These are phyloP conservation scores for Eretmochelys imbricata DNA, from an alignment of 2,113 vertebrate species.

Conservation along the genomic window DNA sequence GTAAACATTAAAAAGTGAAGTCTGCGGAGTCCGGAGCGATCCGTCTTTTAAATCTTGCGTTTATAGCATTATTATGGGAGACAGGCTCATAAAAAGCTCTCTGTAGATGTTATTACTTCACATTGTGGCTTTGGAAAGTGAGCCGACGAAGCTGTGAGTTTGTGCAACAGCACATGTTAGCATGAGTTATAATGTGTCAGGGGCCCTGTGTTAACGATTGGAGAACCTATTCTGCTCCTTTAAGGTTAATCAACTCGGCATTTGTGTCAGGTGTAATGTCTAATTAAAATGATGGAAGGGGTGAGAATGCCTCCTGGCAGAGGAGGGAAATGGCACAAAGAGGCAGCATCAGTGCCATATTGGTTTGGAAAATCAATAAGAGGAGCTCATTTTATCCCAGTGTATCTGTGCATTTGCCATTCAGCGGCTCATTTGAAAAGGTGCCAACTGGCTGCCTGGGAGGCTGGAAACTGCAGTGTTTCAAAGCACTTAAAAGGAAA, in stretches of 20 bases:
- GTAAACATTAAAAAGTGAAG: conserved; percentile 77
- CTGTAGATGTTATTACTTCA: conserved; percentile 75
- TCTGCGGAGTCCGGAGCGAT: conserved; percentile 71
- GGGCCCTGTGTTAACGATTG: conserved; percentile 80
- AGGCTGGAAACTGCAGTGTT: conserved; percentile 30
- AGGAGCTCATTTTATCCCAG: conserved; percentile 82
- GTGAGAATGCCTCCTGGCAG: conserved; percentile 75
- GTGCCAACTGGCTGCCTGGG: conserved; percentile 75
- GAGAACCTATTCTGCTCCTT: conserved; percentile 81
- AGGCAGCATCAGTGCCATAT: conserved; percentile 78
- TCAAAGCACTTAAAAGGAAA: conserved; percentile 53
- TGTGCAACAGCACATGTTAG: conserved; percentile 79
- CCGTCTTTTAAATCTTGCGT: conserved; percentile 75
- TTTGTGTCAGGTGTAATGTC: conserved; percentile 87
- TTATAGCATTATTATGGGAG: conserved; percentile 75
- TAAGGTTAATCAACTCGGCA: conserved; percentile 87
- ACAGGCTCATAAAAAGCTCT: conserved; percentile 73
- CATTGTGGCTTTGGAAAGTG: conserved; percentile 61
- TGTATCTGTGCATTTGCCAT: conserved; percentile 77
- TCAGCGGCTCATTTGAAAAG: conserved; percentile 77
- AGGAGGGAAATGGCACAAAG: conserved; percentile 81
- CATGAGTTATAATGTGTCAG: conserved; percentile 82
- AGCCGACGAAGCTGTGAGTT: conserved; percentile 73
- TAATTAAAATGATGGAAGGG: conserved; percentile 86
- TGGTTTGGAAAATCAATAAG: conserved; percentile 88